Base-by-base conservation (phyloP, 30 jellyfish, hydroid and myxozoan genomes). In the Aurelia aurita region DNA sequence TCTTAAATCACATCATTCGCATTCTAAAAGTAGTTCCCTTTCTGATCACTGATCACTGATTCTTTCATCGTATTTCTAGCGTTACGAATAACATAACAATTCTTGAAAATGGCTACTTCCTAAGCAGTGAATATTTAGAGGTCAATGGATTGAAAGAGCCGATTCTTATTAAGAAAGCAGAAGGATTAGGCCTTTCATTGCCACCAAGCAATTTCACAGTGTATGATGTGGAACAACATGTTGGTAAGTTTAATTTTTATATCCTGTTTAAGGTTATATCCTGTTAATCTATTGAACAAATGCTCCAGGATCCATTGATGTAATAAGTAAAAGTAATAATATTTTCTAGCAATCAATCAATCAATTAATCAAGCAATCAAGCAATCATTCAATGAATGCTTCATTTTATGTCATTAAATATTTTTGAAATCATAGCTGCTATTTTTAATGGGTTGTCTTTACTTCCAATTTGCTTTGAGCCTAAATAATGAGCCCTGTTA, bases 151-250 rank as follows among this genome's bases (percentile, higher is more conserved):
- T 94, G 62, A 22, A 63, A 63, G 72, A 61, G 12, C 99, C 99
- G 19, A 51, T 94, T 61, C 34, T 94, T 77, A 77, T 94, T 16
- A 53, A 84, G 65, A 91, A 94, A 22, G 83, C 81, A 44, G 86
- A 89, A 22, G 99, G 99, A 10, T 96, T 94, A 60, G 97, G 95
- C 16, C 55, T 94, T 28, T 58, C 43, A 5, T 82, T 94, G 29
- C 99, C 99, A 3, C 91, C 96, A 60, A 58, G 83, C 21, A 87
- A 82, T 79, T 94, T 94, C 67, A 70, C 97, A 23, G 91, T 94
- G 20, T 94, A 47, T 82, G 99, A 94, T 88, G 97, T 94, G 12
- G 99, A 94, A 39, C 89, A 84, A 72, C 90, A 91, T 75, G 97
- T 94, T 76, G 99, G 99, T 94, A 65, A 78, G 96, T 18, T 23